Evolutionary conservation across 2,888 invertebrate genomes (phyloP).

Genomic region (Ornithoptera alexandrae): DNA sequence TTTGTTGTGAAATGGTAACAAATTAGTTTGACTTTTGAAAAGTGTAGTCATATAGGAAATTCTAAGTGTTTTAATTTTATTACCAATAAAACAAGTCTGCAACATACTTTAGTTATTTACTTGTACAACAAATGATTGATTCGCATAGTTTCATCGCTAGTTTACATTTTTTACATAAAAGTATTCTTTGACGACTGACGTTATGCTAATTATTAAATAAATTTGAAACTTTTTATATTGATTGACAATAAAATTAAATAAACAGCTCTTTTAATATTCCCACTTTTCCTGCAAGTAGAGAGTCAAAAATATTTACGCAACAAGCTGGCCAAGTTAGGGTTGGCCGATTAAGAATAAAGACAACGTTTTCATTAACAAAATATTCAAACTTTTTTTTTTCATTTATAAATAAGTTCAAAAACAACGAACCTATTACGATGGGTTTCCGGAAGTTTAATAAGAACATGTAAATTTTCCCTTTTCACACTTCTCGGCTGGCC

Average conservation of each 20-base stretch:
- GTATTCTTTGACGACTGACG: too few species aligned
- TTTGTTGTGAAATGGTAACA: too few species aligned
- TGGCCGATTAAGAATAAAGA: neutral
- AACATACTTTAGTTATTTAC: neutral
- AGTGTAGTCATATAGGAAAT: neutral
- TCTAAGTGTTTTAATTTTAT: neutral
- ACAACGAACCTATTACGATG: constrained; percentile 49
- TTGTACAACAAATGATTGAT: neutral
- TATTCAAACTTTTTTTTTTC: neutral
- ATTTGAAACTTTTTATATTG: neutral
- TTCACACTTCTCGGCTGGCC: constrained; percentile 39
- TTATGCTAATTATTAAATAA: neutral
- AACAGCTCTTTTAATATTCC: too few species aligned
- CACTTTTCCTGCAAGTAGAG: neutral
- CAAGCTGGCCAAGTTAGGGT: neutral
- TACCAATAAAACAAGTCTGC: neutral
- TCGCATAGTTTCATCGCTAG: neutral
- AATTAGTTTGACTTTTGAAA: too few species aligned
- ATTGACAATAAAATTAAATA: neutral
- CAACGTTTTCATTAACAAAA: neutral
- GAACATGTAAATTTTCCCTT: constrained; percentile 56
- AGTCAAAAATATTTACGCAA: neutral
- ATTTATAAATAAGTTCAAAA: neutral
- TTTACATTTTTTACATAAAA: neutral
- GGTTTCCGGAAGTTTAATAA: constrained; percentile 60